Evolutionary conservation across 2,888 invertebrate genomes (phyloP), one percentile per base, ranked within the genome.

Genomic region (Dascillus cervinus): DNA sequence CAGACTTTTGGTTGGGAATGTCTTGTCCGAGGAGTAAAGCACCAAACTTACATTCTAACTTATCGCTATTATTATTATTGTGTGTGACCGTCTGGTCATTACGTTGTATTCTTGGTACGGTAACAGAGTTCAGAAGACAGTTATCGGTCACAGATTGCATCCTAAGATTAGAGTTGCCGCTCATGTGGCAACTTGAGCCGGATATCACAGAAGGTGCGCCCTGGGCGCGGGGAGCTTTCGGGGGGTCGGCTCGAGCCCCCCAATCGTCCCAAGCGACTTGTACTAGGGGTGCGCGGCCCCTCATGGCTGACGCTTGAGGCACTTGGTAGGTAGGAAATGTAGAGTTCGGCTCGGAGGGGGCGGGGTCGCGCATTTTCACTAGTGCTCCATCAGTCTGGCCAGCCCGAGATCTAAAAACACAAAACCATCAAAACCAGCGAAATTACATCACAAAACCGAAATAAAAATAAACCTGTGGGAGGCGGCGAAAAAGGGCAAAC

Each of bases 71-170:
- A n/a, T n/a, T n/a, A n/a, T n/a, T n/a, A 64, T 69, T 72, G 73
- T 75, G 73, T 73, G 71, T 55, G 60, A 60, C 60, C 55, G 48
- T 53, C 34, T 54, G 58, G 58, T 72, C 73, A 72, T 75, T 75
- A 66, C 65, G 65, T 65, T 65, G 65, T 65, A 63, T 65, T 62
- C 65, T 66, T 66, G 66, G 66, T 66, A 64, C 66, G 66, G 66
- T 66, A 65, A 66, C 65, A 65, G 62, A 65, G 62, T 64, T 73
- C 75, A 75, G 76, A 77, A 77, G 76, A 77, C 76, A 76, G 71
- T 75, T 66, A 60, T 64, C 75, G 74, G 76, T 77, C 77, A 77
- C 77, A 77, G 77, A 75, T 76, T 75, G 75, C 76, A 76, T 75
- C 71, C 72, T 74, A 74, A 75, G 71, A 73, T 72, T 72, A 70